Percentiles rank a stretch among this genome's conserved stretches.
These are phyloP conservation scores for Myzus persicae DNA, from an alignment of 1,140 invertebrate genomes.

Conservation along the genomic window DNA sequence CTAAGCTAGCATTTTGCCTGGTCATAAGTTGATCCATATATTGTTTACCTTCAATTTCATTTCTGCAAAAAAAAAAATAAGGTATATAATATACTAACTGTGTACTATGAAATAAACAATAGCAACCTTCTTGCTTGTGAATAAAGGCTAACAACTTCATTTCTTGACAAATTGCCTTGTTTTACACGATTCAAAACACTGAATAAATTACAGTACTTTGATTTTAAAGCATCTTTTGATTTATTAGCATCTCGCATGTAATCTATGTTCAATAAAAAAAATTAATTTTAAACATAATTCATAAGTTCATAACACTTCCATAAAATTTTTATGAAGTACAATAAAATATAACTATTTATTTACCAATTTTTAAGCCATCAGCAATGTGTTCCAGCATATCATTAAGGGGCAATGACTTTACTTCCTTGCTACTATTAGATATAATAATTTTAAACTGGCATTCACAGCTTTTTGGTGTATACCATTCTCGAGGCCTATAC, in stretches of 20 bases:
- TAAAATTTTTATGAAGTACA: not conserved
- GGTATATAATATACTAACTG: not conserved
- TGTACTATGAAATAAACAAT: not conserved
- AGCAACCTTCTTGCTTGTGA: conserved; percentile 40
- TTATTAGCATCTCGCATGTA: not conserved
- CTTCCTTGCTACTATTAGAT: not conserved
- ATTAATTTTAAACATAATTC: not conserved
- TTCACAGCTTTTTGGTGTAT: conserved; percentile 43
- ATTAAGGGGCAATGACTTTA: not conserved
- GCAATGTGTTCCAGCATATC: not conserved
- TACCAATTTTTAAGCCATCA: conserved; percentile 16
- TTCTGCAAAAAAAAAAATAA: conserved; percentile 5
- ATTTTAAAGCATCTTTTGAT: not conserved
- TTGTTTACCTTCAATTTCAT: conserved; percentile 44
- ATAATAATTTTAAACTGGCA: conserved; percentile 35
- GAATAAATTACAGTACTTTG: conserved; percentile 29
- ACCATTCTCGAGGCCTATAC: conserved; percentile 48
- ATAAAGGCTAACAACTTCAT: conserved; percentile 22
- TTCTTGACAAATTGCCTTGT: conserved; percentile 41
- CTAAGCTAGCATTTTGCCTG: conserved; percentile 27
- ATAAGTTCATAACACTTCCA: not conserved
- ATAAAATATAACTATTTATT: not conserved
- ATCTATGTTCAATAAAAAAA: not conserved
- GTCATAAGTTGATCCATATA: conserved; percentile 50
- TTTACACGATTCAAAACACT: conserved; percentile 21